phyloP scores from a whole-genome alignment of 2,888 invertebrate species.

The Ligdia adustata region DNA sequence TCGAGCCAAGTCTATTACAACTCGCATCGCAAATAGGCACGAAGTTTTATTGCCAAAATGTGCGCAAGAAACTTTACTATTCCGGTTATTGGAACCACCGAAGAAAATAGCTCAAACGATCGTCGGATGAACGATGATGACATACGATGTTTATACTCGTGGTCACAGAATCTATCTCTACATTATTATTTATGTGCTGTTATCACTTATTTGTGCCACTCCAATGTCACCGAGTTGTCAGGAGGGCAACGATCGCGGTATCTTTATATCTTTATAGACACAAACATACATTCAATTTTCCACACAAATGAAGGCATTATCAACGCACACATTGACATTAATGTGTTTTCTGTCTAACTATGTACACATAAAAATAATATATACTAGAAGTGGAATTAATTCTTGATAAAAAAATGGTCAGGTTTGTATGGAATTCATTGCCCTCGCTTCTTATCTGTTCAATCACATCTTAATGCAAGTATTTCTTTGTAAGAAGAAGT shows the following conservation, averaged over 20 bases:
- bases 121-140: conserved; percentile 35
- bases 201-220: conserved; percentile 78
- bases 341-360: conserved; percentile 54
- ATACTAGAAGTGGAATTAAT: conserved; percentile 55
- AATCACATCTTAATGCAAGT: conserved; percentile 43
- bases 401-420: conserved; percentile 58
- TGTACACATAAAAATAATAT: conserved; percentile 32
- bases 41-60: conserved; percentile 17
- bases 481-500: conserved; percentile 24
- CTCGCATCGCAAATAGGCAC: conserved; percentile 23
- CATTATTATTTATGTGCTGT: conserved; percentile 67
- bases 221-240: conserved; percentile 82
- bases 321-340: conserved; percentile 43
- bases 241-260: conserved; percentile 80
- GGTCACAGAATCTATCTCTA: conserved; percentile 51
- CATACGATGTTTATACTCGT: conserved; percentile 47
- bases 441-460: conserved; percentile 60
- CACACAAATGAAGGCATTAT: conserved; percentile 50
- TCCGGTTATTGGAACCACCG: conserved; percentile 26
- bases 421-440: conserved; percentile 62
- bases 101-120: conserved; percentile 30
- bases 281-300: conserved; percentile 50
- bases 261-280: no score
- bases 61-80: conserved; percentile 27
- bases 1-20: conserved; percentile 17